Conservation (phyloP, 2,797 vertebrate species). For the Halcyon chelicuti region DNA sequence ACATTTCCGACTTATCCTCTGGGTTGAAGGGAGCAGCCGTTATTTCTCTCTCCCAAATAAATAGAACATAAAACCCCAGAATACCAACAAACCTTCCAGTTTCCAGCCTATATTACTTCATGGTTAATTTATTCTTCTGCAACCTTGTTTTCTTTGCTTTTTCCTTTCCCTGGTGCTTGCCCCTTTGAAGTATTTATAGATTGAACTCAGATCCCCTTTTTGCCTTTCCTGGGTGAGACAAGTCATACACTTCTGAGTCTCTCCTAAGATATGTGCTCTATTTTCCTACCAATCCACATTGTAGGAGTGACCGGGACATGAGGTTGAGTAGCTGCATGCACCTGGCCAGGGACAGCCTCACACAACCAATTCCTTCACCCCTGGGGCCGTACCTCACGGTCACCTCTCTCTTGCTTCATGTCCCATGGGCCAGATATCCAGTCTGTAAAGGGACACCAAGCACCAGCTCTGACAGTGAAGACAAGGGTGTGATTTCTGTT, state of each 20-base stretch:
- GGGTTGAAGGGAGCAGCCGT: not conserved
- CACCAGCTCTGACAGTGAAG: accelerated
- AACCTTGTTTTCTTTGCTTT: slow-evolving; percentile 47
- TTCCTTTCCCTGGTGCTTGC: slow-evolving; percentile 41
- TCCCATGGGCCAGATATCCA: not conserved
- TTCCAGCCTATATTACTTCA: slow-evolving; percentile 43
- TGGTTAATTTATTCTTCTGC: slow-evolving; percentile 59
- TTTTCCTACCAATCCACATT: not conserved
- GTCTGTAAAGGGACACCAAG: not conserved
- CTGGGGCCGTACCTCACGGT: not conserved
- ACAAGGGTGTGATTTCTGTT: accelerated
- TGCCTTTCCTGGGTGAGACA: slow-evolving; percentile 22
- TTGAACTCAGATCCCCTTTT: slow-evolving; percentile 50
- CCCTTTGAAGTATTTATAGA: slow-evolving; percentile 71
- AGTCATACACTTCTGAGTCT: not conserved
- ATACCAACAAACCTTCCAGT: slow-evolving; percentile 13
- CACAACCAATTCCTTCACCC: not conserved
- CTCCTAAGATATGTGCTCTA: not conserved
- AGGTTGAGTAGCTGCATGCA: not conserved
- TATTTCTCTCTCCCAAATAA: not conserved
- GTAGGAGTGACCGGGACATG: not conserved
- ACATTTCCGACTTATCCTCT: not conserved
- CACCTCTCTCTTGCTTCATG: not conserved
- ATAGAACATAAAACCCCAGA: slow-evolving; percentile 28
- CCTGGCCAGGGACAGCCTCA: not conserved